Conservation (phyloP, 2,888 invertebrate species). For the Andrena bicolor region DNA sequence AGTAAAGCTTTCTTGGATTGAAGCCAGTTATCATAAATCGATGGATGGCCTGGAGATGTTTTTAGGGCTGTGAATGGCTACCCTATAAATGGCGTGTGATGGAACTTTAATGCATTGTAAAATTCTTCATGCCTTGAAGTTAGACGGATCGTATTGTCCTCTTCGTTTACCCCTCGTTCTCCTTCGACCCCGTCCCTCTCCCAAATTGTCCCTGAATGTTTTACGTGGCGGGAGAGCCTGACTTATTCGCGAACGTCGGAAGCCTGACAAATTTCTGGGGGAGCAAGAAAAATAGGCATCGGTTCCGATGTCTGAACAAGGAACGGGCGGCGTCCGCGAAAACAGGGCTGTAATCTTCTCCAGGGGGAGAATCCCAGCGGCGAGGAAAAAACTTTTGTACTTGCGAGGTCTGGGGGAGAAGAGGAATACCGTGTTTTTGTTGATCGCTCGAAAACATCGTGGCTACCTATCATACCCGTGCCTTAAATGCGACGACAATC, state of each 20-base stretch:
- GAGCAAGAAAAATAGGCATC: slow-evolving; percentile 70
- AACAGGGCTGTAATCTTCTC: slow-evolving; percentile 69
- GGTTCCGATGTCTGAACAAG: slow-evolving; percentile 66
- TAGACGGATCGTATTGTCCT: background rate
- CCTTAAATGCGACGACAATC: background rate
- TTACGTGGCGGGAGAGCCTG: slow-evolving; percentile 21
- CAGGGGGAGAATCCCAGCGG: slow-evolving; percentile 49
- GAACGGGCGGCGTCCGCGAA: slow-evolving; percentile 56
- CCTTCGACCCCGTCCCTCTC: background rate
- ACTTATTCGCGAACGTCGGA: slow-evolving; percentile 53
- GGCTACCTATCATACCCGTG: background rate
- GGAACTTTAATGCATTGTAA: background rate
- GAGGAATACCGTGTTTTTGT: slow-evolving; percentile 46
- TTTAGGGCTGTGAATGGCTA: too few species aligned
- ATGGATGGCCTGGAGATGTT: background rate
- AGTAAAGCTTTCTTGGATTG: background rate
- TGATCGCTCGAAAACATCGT: slow-evolving; percentile 49
- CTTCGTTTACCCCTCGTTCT: background rate
- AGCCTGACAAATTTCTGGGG: slow-evolving; percentile 67
- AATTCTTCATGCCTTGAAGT: background rate
- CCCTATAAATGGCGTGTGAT: background rate
- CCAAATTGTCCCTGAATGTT: slow-evolving; percentile 11
- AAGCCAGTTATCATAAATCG: background rate
- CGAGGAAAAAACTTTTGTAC: slow-evolving; percentile 61
- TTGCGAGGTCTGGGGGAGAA: slow-evolving; percentile 35